phyloP scores from a whole-genome alignment of 1,140 invertebrate species.

The Drosophila saltans region DNA sequence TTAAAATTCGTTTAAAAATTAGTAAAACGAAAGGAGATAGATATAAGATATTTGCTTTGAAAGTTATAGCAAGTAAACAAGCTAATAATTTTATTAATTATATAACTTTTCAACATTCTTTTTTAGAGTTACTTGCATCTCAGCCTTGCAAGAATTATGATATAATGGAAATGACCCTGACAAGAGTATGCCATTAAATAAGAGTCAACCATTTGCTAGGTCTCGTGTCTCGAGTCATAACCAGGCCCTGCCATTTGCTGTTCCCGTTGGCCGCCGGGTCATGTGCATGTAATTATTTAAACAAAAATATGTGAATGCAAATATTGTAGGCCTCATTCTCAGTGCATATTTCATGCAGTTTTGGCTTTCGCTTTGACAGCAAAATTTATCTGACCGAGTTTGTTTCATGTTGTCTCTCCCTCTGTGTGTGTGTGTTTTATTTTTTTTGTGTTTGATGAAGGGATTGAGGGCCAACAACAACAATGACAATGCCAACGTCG shows the following conservation, averaged over 20 bases:
- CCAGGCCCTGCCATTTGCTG: conserved; percentile 21
- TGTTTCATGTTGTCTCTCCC: conserved; percentile 16
- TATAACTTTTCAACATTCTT: no score
- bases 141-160: no score
- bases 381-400: conserved; percentile 72
- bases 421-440: conserved; percentile 8
- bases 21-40: no score
- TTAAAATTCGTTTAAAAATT: no score
- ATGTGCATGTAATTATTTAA: conserved; percentile 79
- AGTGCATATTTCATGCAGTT: conserved; percentile 73
- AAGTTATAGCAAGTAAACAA: no score
- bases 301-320: conserved; percentile 77
- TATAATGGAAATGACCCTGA: not conserved
- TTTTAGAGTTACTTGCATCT: not conserved
- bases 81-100: no score
- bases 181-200: not conserved
- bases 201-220: conserved; percentile 44
- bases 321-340: conserved; percentile 67
- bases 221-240: conserved; percentile 71
- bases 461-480: conserved; percentile 16
- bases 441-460: conserved; percentile 20
- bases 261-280: conserved; percentile 46
- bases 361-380: conserved; percentile 73
- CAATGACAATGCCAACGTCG: conserved; percentile 41
- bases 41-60: no score